Conservation (phyloP, 2,797 vertebrate genomes). For the Scleropages formosus region DNA sequence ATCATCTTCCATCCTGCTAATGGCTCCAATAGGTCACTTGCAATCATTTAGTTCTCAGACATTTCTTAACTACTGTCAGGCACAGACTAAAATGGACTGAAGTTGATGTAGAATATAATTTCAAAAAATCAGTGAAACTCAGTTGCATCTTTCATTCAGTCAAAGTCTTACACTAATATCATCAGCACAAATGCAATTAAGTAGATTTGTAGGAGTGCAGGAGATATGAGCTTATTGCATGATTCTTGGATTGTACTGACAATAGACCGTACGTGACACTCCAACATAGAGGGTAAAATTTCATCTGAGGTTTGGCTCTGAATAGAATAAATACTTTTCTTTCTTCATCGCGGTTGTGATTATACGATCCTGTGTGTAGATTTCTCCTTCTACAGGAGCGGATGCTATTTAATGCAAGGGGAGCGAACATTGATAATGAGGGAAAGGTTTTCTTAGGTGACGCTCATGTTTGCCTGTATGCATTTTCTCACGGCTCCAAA, state of each 20-base stretch:
- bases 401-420: constrained; percentile 27
- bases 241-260: constrained; percentile 26
- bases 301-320: constrained; percentile 22
- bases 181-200: constrained; percentile 40
- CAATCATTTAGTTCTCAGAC: constrained; percentile 40
- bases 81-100: constrained; percentile 30
- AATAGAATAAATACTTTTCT: constrained; percentile 31
- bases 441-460: constrained; percentile 37
- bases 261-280: constrained; percentile 9
- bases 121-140: constrained; percentile 21
- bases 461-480: neutral
- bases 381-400: constrained; percentile 22
- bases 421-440: constrained; percentile 37
- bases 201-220: constrained; percentile 9
- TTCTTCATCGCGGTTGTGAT: constrained; percentile 33
- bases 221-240: constrained; percentile 7
- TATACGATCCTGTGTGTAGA: constrained; percentile 36
- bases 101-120: constrained; percentile 9
- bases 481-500: neutral
- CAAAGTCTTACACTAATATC: constrained; percentile 25
- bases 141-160: constrained; percentile 34
- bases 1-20: constrained; percentile 60
- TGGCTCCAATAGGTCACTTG: constrained; percentile 48
- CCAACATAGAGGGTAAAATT: constrained; percentile 27
- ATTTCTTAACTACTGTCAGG: constrained; percentile 37